Percentiles rank a stretch among this genome's conserved stretches.
phyloP scores from a whole-genome alignment of 2,888 invertebrate genomes.

The Stegophylla sp. region DNA sequence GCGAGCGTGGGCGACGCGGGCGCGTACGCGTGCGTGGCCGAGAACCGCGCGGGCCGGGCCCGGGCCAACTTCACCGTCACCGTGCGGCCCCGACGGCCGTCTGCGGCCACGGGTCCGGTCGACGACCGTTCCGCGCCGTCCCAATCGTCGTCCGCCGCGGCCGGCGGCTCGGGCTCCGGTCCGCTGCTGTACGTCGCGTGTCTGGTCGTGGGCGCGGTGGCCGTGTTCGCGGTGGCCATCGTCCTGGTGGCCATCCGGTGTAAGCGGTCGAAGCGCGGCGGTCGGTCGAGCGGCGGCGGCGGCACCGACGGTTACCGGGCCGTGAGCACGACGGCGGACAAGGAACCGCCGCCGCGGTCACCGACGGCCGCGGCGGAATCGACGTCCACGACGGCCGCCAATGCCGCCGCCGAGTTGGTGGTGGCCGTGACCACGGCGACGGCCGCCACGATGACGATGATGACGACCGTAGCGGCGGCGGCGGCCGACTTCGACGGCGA shows the following conservation, averaged over 20 bases:
- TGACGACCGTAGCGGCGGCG: conserved; percentile 31
- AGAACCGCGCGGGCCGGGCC: conserved; percentile 81
- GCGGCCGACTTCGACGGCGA: conserved; percentile 61
- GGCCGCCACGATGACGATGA: background rate
- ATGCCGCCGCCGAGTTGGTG: too few species aligned
- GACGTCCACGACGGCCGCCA: background rate
- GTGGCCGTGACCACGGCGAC: background rate
- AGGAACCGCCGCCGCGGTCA: conserved; percentile 66
- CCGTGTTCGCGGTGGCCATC: background rate
- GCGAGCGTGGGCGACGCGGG: conserved; percentile 82
- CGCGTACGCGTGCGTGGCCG: conserved; percentile 83
- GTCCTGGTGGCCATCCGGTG: conserved; percentile 26
- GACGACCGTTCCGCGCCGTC: conserved; percentile 36
- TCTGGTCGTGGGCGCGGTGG: background rate
- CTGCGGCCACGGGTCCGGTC: conserved; percentile 11
- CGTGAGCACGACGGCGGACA: conserved; percentile 50
- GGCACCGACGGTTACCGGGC: conserved; percentile 7
- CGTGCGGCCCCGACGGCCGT: conserved; percentile 63
- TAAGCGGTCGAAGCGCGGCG: conserved; percentile 6
- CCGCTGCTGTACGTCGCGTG: conserved; percentile 8
- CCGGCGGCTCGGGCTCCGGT: background rate
- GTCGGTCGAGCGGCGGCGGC: background rate
- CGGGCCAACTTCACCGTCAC: conserved; percentile 81
- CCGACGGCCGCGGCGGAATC: conserved; percentile 63
- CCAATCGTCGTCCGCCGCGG: conserved; percentile 23